Evolutionary conservation across 2,797 vertebrate species (phyloP), one percentile per base, ranked within the genome.

Genomic region (Tokudaia tokunoshimensis): DNA sequence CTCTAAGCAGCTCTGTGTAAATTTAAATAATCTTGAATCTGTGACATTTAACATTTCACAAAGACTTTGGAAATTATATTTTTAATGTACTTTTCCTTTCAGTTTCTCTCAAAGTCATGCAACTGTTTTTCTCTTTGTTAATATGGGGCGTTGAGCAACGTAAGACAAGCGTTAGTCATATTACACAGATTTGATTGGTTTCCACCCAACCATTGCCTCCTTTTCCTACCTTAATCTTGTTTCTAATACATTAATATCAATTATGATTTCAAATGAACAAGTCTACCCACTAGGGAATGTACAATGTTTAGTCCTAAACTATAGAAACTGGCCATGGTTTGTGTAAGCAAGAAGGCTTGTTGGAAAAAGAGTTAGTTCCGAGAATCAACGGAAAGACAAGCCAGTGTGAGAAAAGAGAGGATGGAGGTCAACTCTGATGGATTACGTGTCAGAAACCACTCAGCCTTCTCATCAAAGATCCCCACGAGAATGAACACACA

Each of bases 11-110:
- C 97, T 98, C 97, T 97, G 86, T 96, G 96, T 98, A 98, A 98
- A 98, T 98, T 97, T 98, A 98, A 98, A 98, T 98, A 98, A 98
- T 98, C 97, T 98, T 98, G 97, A 98, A 97, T 97, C 95, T 96
- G 75, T 98, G 97, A 97, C 97, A 98, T 98, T 98, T 98, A 98
- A 98, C 74, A 95, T 98, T 97, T 98, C 95, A 96, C 81, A 98
- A 97, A 98, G 96, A 93, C 92, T 96, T 97, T 63, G 87, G 95
- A 87, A 94, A 79, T 83, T 97, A 78, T 86, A 89, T 87, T 95
- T 94, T 94, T 93, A 44, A 15, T 78, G 29, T 97, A 24, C 79
- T 65, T 22, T 95, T 94, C 57, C 55, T 97, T 98, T 96, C 52
- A 97, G 20, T 12, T 98, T 96, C 47, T 97, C 76, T 83, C 63